Percentiles rank a stretch among this genome's conserved stretches.
Evolutionary conservation across 2,113 vertebrate species (phyloP).

Genomic region (Sclerurus mexicanus): DNA sequence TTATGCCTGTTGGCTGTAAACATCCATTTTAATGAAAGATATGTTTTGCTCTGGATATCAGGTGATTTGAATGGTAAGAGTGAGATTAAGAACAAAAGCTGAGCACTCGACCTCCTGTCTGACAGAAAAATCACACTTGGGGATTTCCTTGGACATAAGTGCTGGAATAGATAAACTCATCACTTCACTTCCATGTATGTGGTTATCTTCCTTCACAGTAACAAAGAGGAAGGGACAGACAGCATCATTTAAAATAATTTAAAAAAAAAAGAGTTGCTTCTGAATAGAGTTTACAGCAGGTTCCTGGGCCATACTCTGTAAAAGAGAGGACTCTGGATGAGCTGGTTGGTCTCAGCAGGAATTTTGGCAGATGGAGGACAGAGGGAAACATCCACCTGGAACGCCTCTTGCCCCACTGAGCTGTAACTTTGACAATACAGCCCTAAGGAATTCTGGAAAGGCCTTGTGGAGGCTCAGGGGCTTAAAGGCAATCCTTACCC

Average conservation of each 20-base stretch:
- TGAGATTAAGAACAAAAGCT: neutral
- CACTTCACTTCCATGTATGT: neutral
- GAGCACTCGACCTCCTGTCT: neutral
- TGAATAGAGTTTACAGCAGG: neutral
- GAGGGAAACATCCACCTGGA: neutral
- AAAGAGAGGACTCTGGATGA: neutral
- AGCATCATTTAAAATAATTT: neutral
- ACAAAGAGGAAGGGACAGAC: neutral
- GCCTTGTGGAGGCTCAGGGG: neutral
- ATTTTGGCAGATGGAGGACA: neutral
- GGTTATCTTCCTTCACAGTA: neutral
- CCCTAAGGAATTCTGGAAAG: neutral
- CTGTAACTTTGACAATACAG: fast-evolving
- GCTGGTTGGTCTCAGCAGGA: neutral
- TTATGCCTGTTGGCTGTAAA: neutral
- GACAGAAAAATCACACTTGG: neutral
- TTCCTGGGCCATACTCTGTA: neutral
- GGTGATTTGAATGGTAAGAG: neutral
- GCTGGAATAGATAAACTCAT: neutral
- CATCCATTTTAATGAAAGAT: neutral
- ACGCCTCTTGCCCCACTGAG: neutral
- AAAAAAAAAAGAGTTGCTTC: neutral
- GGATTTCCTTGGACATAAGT: neutral
- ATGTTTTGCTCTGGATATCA: neutral
- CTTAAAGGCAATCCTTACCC: neutral